Conservation (phyloP, 2,113 vertebrate genomes). For the Climacteris rufus region DNA sequence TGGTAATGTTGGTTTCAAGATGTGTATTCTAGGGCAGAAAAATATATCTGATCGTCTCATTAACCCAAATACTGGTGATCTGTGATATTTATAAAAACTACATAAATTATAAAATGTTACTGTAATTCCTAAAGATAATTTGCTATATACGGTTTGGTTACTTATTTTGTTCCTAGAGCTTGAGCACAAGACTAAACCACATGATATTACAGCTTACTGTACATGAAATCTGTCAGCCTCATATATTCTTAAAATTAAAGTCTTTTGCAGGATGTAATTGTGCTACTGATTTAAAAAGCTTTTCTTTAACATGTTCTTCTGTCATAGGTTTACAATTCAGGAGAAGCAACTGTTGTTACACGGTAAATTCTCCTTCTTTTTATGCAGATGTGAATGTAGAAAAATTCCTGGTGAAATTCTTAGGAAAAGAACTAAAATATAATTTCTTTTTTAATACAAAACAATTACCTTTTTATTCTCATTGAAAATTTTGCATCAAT, state of each 20-base stretch:
- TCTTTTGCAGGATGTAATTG: neutral
- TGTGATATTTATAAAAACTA: neutral
- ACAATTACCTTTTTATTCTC: neutral
- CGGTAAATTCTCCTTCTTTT: neutral
- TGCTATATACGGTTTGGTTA: neutral
- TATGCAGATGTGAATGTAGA: neutral
- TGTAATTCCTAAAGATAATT: neutral
- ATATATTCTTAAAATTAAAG: neutral
- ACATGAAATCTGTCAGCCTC: neutral
- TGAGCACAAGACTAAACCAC: neutral
- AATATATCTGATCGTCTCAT: neutral
- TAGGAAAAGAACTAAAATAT: neutral
- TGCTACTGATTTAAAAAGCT: neutral
- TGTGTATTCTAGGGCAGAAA: neutral
- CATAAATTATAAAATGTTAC: neutral
- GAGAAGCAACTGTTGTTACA: neutral
- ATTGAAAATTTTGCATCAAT: neutral
- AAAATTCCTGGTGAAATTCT: neutral
- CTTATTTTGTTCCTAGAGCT: neutral
- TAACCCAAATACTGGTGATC: neutral
- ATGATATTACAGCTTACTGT: neutral
- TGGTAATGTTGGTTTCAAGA: neutral
- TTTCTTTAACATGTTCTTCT: neutral
- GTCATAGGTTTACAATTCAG: neutral
- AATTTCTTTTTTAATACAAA: neutral